phyloP scores from a whole-genome alignment of 2,888 invertebrate genomes.

The Lordiphosa andalusiaca region DNA sequence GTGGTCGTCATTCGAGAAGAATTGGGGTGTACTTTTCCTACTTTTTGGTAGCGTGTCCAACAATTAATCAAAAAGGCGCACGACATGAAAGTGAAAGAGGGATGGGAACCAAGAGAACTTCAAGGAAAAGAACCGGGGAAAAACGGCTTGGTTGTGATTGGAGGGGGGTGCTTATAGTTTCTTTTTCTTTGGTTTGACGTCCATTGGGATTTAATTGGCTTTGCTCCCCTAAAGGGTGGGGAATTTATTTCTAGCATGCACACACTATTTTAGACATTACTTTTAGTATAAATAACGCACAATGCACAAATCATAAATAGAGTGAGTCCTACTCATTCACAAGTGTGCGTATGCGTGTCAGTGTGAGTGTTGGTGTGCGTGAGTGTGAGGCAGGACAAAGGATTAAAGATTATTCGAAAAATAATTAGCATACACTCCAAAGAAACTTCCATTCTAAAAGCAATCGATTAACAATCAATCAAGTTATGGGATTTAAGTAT shows the following conservation, averaged over 20 bases:
- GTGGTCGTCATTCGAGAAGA: no score
- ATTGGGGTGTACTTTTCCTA: neutral
- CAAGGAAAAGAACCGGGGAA: neutral
- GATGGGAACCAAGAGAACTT: neutral
- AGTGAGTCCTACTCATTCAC: neutral
- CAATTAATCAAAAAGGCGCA: conserved; percentile 27
- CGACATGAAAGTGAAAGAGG: conserved; percentile 20
- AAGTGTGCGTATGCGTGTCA: conserved; percentile 16
- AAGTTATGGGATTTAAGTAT: no score
- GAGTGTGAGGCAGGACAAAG: conserved; percentile 32
- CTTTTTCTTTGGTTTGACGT: conserved; percentile 19
- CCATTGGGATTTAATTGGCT: conserved; percentile 26
- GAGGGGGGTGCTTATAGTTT: no score
- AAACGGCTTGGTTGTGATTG: no score
- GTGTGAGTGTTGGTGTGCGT: conserved; percentile 22
- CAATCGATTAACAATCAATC: no score
- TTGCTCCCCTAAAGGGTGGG: neutral
- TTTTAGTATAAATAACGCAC: conserved; percentile 19
- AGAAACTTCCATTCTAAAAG: no score
- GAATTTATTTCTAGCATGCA: conserved; percentile 1
- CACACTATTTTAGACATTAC: conserved; percentile 7
- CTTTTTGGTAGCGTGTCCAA: no score
- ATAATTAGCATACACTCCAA: no score
- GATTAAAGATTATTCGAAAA: conserved; percentile 19
- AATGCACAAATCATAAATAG: conserved; percentile 16